Percentiles rank a stretch among this genome's conserved stretches.
Evolutionary conservation across 2,888 invertebrate species (phyloP).

Genomic region (Rhodophaea formosa): DNA sequence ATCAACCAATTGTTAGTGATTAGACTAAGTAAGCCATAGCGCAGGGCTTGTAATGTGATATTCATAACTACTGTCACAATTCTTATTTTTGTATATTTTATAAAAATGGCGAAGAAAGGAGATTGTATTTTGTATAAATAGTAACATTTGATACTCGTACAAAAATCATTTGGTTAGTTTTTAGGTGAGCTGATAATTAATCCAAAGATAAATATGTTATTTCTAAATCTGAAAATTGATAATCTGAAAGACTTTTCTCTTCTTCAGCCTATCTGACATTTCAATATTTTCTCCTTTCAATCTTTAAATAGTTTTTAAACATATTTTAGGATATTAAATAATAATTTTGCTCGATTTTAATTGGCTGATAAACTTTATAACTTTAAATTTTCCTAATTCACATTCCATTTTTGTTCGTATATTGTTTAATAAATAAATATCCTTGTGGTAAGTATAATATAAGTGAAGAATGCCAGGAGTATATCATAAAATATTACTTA

Average conservation of each 20-base stretch:
- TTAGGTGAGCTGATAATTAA: conserved; percentile 29
- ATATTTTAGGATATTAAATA: background rate
- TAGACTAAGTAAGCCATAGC: conserved; percentile 40
- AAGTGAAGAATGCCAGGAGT: background rate
- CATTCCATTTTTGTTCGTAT: background rate
- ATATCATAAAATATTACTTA: background rate
- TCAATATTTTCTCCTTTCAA: background rate
- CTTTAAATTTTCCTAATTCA: background rate
- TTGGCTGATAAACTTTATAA: background rate
- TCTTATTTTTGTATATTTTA: conserved; percentile 28
- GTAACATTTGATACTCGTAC: conserved; percentile 22
- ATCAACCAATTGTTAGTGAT: conserved; percentile 46
- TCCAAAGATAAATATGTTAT: conserved; percentile 37
- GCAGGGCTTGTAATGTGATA: conserved; percentile 64
- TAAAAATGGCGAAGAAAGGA: conserved; percentile 19
- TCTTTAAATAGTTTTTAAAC: background rate
- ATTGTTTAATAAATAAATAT: background rate
- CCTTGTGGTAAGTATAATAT: background rate
- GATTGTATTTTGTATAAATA: background rate
- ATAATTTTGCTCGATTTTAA: background rate
- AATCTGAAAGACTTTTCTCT: background rate
- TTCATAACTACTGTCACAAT: conserved; percentile 52
- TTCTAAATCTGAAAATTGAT: conserved; percentile 20
- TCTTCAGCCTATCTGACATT: conserved; percentile 1
- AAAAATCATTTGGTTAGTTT: conserved; percentile 26